Percentiles rank a stretch among this genome's conserved stretches.
Conservation (phyloP, 1,140 invertebrate genomes). For the Drosophila dunni region DNA sequence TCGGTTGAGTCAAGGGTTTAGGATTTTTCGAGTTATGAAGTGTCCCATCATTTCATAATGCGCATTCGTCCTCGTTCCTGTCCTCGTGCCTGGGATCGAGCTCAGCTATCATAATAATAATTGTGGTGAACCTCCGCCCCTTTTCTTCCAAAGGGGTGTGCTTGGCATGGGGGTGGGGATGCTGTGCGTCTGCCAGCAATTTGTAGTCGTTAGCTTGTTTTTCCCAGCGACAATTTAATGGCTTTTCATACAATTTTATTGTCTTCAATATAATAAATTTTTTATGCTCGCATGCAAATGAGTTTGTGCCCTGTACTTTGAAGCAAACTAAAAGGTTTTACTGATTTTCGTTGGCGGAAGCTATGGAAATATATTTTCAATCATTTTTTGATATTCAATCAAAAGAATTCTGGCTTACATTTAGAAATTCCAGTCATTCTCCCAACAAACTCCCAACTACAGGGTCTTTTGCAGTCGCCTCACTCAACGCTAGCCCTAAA, state of each 20-base stretch:
- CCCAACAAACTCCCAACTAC: no score
- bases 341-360: background rate
- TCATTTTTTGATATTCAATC: no score
- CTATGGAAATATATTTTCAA: no score
- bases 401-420: no score
- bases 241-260: conserved; percentile 82
- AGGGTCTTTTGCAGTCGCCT: background rate
- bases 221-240: conserved; percentile 72
- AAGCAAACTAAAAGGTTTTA: background rate
- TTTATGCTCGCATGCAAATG: conserved; percentile 63
- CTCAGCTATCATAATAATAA: conserved; percentile 81
- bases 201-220: conserved; percentile 77
- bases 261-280: conserved; percentile 71
- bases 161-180: conserved; percentile 45
- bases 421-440: no score
- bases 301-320: background rate
- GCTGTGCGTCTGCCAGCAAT: conserved; percentile 65
- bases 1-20: conserved; percentile 63
- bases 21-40: conserved; percentile 54
- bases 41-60: conserved; percentile 45
- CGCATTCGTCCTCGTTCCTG: conserved; percentile 62
- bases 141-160: conserved; percentile 32
- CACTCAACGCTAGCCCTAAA: background rate
- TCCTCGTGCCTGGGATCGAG: conserved; percentile 62
- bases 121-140: conserved; percentile 65